A percentile compares a stretch with the other conserved stretches of the same genome.
Conservation (phyloP, 2,797 vertebrate genomes). For the Poeciliopsis gracilis region DNA sequence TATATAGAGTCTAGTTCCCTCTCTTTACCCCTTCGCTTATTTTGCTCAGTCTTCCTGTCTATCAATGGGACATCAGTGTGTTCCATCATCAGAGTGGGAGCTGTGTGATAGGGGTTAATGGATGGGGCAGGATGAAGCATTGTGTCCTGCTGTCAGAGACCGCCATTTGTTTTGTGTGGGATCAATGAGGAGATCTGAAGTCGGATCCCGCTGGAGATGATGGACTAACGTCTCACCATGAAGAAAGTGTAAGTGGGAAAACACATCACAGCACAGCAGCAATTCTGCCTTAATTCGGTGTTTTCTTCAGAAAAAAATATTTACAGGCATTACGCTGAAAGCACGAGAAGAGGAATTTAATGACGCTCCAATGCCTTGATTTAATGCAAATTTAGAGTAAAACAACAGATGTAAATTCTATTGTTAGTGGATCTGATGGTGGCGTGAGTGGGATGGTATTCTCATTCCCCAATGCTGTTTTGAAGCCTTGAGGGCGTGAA, state of each 20-base stretch:
- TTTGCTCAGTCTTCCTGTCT: constrained; percentile 41
- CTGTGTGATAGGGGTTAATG: constrained; percentile 71
- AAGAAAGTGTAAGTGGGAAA: constrained; percentile 56
- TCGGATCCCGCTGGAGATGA: constrained; percentile 64
- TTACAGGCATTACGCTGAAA: constrained; percentile 35
- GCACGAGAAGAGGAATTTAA: constrained; percentile 35
- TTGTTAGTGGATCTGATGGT: constrained; percentile 54
- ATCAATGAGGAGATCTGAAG: constrained; percentile 68
- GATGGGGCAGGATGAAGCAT: constrained; percentile 73
- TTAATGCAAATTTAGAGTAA: constrained; percentile 34
- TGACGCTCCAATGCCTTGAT: constrained; percentile 40
- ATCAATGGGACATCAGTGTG: constrained; percentile 56
- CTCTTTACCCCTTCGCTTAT: constrained; percentile 18
- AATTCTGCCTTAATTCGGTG: constrained; percentile 49
- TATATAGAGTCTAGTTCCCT: neutral
- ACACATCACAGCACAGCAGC: constrained; percentile 45
- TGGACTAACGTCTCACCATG: constrained; percentile 55
- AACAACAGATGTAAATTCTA: constrained; percentile 65
- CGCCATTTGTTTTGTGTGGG: constrained; percentile 70
- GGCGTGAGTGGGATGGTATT: constrained; percentile 44
- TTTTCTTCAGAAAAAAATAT: constrained; percentile 54
- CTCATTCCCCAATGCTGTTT: constrained; percentile 58
- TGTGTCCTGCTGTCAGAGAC: constrained; percentile 55
- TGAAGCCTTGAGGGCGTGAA: constrained; percentile 37
- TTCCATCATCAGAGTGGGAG: constrained; percentile 62